Evolutionary conservation across 1,140 invertebrate genomes (phyloP).

Genomic region (Neodiprion pinetum): DNA sequence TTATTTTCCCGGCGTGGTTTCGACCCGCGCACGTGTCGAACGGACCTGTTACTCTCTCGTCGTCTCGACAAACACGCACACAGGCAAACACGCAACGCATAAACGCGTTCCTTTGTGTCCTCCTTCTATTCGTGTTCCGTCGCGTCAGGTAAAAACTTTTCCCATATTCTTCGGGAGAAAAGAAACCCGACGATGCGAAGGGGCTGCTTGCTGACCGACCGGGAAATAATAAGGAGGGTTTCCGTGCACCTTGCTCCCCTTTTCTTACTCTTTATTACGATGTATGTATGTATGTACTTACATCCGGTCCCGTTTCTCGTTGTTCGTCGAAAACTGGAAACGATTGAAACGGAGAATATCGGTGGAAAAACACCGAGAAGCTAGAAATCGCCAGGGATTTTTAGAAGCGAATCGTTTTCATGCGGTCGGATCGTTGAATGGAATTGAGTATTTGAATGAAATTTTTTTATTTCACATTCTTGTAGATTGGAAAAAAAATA

Average conservation of each 20-base stretch:
- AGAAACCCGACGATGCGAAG: conserved; percentile 40
- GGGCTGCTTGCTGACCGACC: conserved; percentile 14
- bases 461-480: too few relatives aligned
- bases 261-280: background rate
- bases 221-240: conserved; percentile 28
- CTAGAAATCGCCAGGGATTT: background rate
- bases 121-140: background rate
- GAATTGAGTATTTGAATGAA: too few relatives aligned
- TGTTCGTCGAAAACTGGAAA: conserved; percentile 3
- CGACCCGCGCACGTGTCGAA: too few relatives aligned
- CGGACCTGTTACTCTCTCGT: too few relatives aligned
- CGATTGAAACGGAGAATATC: too few relatives aligned
- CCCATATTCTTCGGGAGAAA: conserved; percentile 49
- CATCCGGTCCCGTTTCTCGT: background rate
- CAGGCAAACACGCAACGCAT: too few relatives aligned
- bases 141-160: conserved; percentile 37
- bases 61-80: too few relatives aligned
- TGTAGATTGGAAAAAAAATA: too few relatives aligned
- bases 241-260: conserved; percentile 43
- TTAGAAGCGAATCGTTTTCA: background rate
- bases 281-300: background rate
- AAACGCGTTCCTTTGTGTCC: background rate
- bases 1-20: too few relatives aligned
- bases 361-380: too few relatives aligned
- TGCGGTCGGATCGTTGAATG: too few relatives aligned